Base-by-base conservation (phyloP, 2,797 vertebrate species). In the Chaunax sp. region DNA sequence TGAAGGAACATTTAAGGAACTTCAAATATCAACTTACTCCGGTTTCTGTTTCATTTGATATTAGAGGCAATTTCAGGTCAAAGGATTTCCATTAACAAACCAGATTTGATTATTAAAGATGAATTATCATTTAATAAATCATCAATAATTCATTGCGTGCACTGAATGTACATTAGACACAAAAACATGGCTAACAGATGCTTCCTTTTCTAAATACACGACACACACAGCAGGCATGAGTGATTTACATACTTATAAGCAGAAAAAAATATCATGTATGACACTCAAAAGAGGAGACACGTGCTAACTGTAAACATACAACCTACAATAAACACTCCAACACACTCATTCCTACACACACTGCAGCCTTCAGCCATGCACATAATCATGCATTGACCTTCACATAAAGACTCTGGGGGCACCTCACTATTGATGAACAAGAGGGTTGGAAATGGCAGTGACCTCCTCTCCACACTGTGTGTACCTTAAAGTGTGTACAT, bases 331-430 rank as follows among this genome's bases (percentile, higher is more conserved):
- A 41, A 51, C 25, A 18, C 25, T 51, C 25, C 19, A 10, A n/a
- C 78, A 70, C 62, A 35, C 45, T 26, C 41, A 52, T 25, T 13
- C 37, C 44, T 25, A 9, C 40, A 37, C 28, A 59, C 65, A 51
- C 19, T 30, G 46, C 38, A 19, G 75, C 80, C 82, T 55, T 78
- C 70, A 77, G 82, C 52, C 6, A 71, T 56, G 60, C 68, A 81
- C 77, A 69, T 87, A 67, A 85, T 76, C 77, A 78, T 72, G 79
- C 77, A 18, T 23, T 83, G 89, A 92, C 87, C 87, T 87, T 90
- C 82, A 79, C 35, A 71, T 86, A 78, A 77, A 82, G 82, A 85
- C 79, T 87, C 76, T 33, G 50, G 78, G 62, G 86, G 67, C 60
- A 71, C 71, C 76, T 84, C 43, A 19, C 61, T 77, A 61, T 84